Conservation (phyloP, 2,888 invertebrate genomes). For the Zaprionus bogoriensis region DNA sequence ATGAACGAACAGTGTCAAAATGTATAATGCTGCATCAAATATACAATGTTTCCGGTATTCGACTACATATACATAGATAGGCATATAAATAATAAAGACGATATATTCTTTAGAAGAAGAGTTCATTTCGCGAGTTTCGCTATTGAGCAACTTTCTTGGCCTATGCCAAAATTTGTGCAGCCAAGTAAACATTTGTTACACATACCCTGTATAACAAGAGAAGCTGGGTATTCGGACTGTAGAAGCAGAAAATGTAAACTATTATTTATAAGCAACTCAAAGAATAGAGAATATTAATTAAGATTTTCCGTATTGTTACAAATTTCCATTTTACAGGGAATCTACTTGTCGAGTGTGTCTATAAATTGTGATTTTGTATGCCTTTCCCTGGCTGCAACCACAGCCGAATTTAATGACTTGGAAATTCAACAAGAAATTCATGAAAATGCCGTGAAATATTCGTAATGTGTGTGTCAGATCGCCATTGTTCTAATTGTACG, state of each 20-base stretch:
- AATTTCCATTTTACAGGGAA: background rate
- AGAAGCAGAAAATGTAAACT: too few relatives aligned
- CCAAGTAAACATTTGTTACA: too few relatives aligned
- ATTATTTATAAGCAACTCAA: too few relatives aligned
- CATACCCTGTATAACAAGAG: too few relatives aligned
- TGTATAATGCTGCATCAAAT: too few relatives aligned
- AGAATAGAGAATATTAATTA: too few relatives aligned
- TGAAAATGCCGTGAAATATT: conserved; percentile 28
- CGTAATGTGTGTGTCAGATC: conserved; percentile 32
- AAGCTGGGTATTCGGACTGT: too few relatives aligned
- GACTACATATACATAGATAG: background rate
- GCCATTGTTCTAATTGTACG: conserved; percentile 36
- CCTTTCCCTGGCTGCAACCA: conserved; percentile 10
- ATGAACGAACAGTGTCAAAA: background rate
- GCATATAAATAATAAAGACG: background rate
- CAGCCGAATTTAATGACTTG: conserved; percentile 34
- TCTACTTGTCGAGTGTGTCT: background rate
- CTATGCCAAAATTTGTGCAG: too few relatives aligned
- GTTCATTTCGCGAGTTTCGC: background rate
- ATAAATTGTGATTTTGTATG: background rate
- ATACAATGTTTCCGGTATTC: background rate
- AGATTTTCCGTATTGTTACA: too few relatives aligned
- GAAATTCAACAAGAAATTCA: conserved; percentile 26
- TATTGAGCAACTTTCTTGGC: too few relatives aligned
- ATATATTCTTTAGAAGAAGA: background rate